Percentiles rank a stretch among this genome's conserved stretches.
Conservation (phyloP, 2,888 invertebrate species). For the Mimas tiliae region DNA sequence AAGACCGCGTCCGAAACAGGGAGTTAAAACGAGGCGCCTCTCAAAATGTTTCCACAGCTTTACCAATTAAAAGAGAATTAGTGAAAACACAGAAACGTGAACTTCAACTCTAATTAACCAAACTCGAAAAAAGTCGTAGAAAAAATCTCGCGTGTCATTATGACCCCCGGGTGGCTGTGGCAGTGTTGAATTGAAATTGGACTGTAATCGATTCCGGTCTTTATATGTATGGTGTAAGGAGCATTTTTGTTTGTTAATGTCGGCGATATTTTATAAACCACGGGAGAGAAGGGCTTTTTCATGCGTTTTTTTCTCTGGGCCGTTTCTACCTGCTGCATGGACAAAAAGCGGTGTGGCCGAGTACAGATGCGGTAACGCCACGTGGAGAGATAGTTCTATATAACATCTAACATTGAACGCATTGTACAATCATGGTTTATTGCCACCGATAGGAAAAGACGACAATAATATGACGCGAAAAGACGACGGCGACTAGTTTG, state of each 20-base stretch:
- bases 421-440: slow-evolving; percentile 5
- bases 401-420: neutral
- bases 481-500: too few relatives aligned
- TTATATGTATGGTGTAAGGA: neutral
- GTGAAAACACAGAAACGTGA: slow-evolving; percentile 53
- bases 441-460: neutral
- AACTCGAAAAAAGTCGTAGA: slow-evolving; percentile 51
- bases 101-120: slow-evolving; percentile 70
- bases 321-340: slow-evolving; percentile 65
- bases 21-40: slow-evolving; percentile 41
- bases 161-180: slow-evolving; percentile 60
- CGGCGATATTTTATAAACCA: slow-evolving; percentile 40
- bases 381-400: neutral
- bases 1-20: slow-evolving; percentile 11
- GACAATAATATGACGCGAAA: neutral
- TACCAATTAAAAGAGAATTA: slow-evolving; percentile 65
- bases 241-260: slow-evolving; percentile 13
- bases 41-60: slow-evolving; percentile 42
- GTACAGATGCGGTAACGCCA: slow-evolving; percentile 20
- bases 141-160: slow-evolving; percentile 75
- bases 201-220: slow-evolving; percentile 23
- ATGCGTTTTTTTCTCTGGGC: slow-evolving; percentile 53
- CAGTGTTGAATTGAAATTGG: slow-evolving; percentile 23
- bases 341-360: slow-evolving; percentile 51
- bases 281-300: slow-evolving; percentile 62